Base-by-base conservation (phyloP, 1,140 invertebrate genomes). In the Listronotus bonariensis region DNA sequence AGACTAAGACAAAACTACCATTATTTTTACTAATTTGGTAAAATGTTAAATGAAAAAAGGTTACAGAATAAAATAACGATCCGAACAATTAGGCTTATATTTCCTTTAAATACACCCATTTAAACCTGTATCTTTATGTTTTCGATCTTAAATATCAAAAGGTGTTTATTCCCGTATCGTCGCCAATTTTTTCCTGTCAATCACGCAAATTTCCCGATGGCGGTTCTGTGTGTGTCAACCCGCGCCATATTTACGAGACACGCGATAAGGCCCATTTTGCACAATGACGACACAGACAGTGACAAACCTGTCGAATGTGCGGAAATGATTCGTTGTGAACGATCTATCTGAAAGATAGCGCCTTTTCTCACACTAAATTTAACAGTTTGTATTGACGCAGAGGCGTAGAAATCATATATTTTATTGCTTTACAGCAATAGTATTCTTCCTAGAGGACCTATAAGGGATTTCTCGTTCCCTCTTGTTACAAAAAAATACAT, bases 241-340 rank as follows among this genome's bases (percentile, higher is more conserved):
- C 46, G 46, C 53, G 54, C 49, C 62, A 65, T 65, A 65, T 65
- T 65, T 65, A 65, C 53, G 60, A 63, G 60, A 63, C 60, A 31
- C 3, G 43, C 62, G 62, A 65, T 65, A 65, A 65, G 62, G 62
- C 53, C 49, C 62, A 15, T 51, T 57, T 45, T 14, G 36, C 62
- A 65, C 53, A 57, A 65, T 57, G 53, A 57, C 54, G 38, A 43
- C 62, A 53, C 54, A 65, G 62, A 65, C 62, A 65, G 62, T 65
- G 62, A 65, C 62, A 65, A 65, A 65, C 62, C 62, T 65, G 62
- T 65, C 62, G 62, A 65, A 65, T 65, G 62, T 53, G 31, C 62
- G 62, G 62, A 65, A 65, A 65, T 57, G 62, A 65, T 65, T 57
- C 54, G 62, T 57, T 65, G 12, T 17, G 46, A 49, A 49, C 46